Conservation (phyloP, 2,888 invertebrate species). For the Volucella inanis region DNA sequence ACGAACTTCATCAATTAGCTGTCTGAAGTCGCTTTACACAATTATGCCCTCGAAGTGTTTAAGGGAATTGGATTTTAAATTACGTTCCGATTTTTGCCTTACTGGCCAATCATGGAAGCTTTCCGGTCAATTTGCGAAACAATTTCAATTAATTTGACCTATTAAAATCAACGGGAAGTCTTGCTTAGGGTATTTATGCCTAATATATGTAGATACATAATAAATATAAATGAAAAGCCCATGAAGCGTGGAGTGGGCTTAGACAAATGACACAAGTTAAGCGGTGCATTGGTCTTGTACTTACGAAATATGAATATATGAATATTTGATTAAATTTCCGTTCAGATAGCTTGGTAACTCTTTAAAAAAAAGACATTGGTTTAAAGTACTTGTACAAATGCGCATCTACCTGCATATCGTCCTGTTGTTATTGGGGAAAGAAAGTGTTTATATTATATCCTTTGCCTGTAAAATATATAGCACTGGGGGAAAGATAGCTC, state of each 20-base stretch:
- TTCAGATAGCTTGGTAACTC: not conserved
- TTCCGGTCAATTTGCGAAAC: conserved; percentile 66
- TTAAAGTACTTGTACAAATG: too few relatives aligned
- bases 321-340: not conserved
- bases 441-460: too few relatives aligned
- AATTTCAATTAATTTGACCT: conserved; percentile 52
- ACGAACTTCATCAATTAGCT: conserved; percentile 42
- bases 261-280: not conserved
- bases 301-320: not conserved
- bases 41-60: conserved; percentile 13
- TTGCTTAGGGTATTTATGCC: conserved; percentile 22
- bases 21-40: not conserved
- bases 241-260: conserved; percentile 3
- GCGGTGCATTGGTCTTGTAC: not conserved
- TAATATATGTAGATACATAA: not conserved
- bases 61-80: conserved; percentile 55
- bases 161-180: conserved; percentile 37
- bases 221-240: not conserved
- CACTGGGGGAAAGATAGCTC: too few relatives aligned
- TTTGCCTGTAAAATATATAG: too few relatives aligned
- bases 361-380: too few relatives aligned
- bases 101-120: conserved; percentile 54
- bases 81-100: conserved; percentile 36
- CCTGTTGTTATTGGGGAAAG: too few relatives aligned
- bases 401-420: too few relatives aligned